These are phyloP conservation scores for Lonchura striata DNA, from an alignment of 2,113 vertebrate genomes.

Conservation along the genomic window DNA sequence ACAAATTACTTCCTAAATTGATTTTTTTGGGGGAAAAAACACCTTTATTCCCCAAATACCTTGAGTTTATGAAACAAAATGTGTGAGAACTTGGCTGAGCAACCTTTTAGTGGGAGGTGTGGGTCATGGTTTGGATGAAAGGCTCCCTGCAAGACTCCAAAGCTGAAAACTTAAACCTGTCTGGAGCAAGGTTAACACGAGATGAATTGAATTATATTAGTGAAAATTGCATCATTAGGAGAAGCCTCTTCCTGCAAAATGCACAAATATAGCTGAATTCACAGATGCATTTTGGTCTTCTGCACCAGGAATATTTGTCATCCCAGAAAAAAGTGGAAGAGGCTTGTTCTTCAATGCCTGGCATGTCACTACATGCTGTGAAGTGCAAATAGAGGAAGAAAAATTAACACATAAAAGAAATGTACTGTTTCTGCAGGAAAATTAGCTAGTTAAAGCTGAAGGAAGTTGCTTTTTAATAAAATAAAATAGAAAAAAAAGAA, in stretches of 20 bases:
- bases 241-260: slow-evolving; percentile 28
- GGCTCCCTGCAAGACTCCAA: not conserved
- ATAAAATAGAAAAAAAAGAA: not conserved
- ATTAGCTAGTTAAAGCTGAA: slow-evolving; percentile 10
- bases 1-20: not conserved
- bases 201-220: slow-evolving; percentile 6
- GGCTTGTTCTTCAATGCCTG: slow-evolving; percentile 40
- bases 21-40: not conserved
- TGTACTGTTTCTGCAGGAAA: slow-evolving; percentile 51
- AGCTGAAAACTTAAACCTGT: not conserved
- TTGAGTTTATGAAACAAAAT: not conserved
- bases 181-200: not conserved
- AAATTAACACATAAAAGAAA: slow-evolving; percentile 67
- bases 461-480: not conserved
- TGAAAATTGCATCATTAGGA: slow-evolving; percentile 29
- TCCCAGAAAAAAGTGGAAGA: slow-evolving; percentile 13
- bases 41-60: not conserved
- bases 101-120: not conserved
- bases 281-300: slow-evolving; percentile 28
- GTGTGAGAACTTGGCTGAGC: not conserved
- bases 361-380: slow-evolving; percentile 37
- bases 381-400: slow-evolving; percentile 61
- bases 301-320: slow-evolving; percentile 44
- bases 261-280: slow-evolving; percentile 8
- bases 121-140: not conserved